Evolutionary conservation across 2,888 invertebrate genomes (phyloP), one percentile per base, ranked within the genome.

Genomic region (Pocota personata): DNA sequence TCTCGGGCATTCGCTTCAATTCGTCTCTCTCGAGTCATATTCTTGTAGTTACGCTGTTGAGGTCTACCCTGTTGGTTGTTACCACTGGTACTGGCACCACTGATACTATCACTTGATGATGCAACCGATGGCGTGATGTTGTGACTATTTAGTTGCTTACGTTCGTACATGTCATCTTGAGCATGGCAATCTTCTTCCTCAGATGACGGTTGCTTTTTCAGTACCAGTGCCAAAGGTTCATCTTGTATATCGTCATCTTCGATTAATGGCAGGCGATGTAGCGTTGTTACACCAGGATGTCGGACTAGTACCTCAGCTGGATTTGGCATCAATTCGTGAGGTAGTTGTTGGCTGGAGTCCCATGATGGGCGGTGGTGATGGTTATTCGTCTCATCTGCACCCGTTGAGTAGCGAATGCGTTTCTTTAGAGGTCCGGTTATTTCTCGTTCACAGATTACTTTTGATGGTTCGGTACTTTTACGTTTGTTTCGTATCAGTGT

Each of bases 1-100:
- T 98, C 98, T 4, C 98, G 94, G 0, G 98, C 98, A 90, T 98
- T 98, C 0, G 98, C 98, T 91, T 98, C 98, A 90, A 98, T 97
- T 87, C 98, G 94, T 88, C 98, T 93, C 91, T 98, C 98, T 19
- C 97, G 94, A 0, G 97, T 98, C 98, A 98, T 98, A 91, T 98
- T 98, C 91, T 98, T 98, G 93, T 98, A 98, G 91, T 98, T 98
- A 87, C 97, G 94, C 90, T 97, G 97, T 87, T 96, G 95, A 71
- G 95, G 93, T 72, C 93, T 91, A 16, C 90, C 89, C 19, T 67
- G 69, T n/a, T 83, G 75, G 12, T 83, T 73, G 14, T 86, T 75
- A 16, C 87, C 84, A 60, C 82, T 78, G 46, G 55, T 86, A 82
- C 64, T 78, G 66, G 69, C 79, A 57, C 64, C 77, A 72, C 72